These are phyloP conservation scores for Lycaon pictus DNA, from an alignment of 2,113 vertebrate genomes.

Conservation along the genomic window DNA sequence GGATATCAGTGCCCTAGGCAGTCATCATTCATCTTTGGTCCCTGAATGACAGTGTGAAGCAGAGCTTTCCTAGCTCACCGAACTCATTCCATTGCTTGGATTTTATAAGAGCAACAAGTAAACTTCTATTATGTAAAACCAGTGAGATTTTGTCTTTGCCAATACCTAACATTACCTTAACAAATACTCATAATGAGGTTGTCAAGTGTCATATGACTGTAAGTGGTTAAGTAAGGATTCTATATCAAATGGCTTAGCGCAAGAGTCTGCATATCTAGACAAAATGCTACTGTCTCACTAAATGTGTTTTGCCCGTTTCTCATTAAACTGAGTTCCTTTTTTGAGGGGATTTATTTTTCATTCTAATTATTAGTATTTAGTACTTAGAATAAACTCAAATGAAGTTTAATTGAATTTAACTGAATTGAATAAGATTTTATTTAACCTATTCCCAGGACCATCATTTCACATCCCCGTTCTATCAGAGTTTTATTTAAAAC, in stretches of 20 bases:
- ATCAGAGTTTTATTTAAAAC: conserved; percentile 31
- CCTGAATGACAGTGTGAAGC: neutral
- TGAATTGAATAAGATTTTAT: neutral
- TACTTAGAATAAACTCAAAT: conserved; percentile 48
- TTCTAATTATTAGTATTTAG: conserved; percentile 25
- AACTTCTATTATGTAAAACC: neutral
- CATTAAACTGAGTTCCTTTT: conserved; percentile 2
- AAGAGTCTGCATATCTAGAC: neutral
- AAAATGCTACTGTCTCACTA: neutral
- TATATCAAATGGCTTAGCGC: neutral
- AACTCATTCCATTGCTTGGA: neutral
- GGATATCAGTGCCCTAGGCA: neutral
- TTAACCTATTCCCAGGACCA: neutral
- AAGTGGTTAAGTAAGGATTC: neutral
- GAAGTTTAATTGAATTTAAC: neutral
- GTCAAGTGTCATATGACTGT: neutral
- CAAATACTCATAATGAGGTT: neutral
- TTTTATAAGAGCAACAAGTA: neutral
- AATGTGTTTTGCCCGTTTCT: neutral
- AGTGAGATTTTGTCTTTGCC: neutral
- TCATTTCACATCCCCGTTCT: neutral
- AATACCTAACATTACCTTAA: neutral
- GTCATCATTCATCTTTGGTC: neutral
- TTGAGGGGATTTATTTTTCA: neutral
- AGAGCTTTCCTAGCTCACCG: neutral